Percentiles rank a stretch among this genome's conserved stretches.
phyloP scores from a whole-genome alignment of 2,888 invertebrate genomes.

The Ischnura elegans region DNA sequence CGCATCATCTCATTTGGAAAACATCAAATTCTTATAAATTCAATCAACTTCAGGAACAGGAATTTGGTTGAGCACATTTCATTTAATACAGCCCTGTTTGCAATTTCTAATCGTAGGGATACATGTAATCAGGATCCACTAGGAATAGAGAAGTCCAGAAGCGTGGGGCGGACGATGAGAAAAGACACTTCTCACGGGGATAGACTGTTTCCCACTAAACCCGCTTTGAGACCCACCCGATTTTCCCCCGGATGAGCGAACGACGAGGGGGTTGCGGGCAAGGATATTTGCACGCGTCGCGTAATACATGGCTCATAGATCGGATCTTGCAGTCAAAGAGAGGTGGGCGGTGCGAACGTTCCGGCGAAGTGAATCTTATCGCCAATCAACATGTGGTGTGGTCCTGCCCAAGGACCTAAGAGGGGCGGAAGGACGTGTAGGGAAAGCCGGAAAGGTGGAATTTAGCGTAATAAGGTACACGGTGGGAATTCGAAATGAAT shows the following conservation, averaged over 20 bases:
- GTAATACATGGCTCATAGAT: slow-evolving; percentile 2
- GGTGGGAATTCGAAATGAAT: too few species aligned
- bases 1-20: too few species aligned
- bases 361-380: background rate
- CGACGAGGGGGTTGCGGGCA: background rate
- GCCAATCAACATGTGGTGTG: background rate
- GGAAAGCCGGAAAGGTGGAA: background rate
- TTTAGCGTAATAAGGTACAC: background rate
- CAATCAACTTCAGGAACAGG: too few species aligned
- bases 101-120: too few species aligned
- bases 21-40: too few species aligned
- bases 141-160: too few species aligned
- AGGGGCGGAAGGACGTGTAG: background rate
- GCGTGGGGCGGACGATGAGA: background rate
- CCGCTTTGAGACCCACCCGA: background rate
- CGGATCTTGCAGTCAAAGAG: background rate
- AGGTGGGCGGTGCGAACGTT: background rate
- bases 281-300: background rate
- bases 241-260: background rate
- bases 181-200: background rate
- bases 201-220: background rate
- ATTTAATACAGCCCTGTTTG: too few species aligned
- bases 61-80: too few species aligned
- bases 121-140: too few species aligned
- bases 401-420: background rate